These are phyloP conservation scores for Drosophila infuscata DNA, from an alignment of 2,888 invertebrate genomes.

Conservation along the genomic window DNA sequence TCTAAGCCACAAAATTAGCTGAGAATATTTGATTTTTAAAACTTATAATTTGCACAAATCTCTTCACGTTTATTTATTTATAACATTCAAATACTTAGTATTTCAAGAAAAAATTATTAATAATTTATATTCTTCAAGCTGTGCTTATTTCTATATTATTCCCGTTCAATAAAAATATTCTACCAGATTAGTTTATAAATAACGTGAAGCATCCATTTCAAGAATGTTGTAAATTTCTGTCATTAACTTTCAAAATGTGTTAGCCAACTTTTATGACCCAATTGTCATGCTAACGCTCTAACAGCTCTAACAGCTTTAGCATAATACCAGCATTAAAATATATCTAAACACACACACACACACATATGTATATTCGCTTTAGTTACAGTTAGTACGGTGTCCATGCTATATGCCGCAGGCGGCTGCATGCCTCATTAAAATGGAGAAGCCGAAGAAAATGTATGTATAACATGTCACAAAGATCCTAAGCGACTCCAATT, in stretches of 20 bases:
- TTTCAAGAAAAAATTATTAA: neutral
- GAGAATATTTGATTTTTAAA: neutral
- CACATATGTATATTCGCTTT: slow-evolving; percentile 12
- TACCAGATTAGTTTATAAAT: neutral
- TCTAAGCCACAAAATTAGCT: neutral
- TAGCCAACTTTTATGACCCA: neutral
- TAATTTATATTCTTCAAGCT: neutral
- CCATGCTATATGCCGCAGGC: slow-evolving; percentile 14
- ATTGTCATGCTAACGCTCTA: slow-evolving; percentile 17
- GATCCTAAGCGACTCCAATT: slow-evolving; percentile 42
- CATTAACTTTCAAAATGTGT: neutral
- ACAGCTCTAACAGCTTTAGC: slow-evolving; percentile 21
- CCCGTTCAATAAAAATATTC: neutral
- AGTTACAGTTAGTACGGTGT: slow-evolving; percentile 45
- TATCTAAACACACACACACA: slow-evolving; percentile 1
- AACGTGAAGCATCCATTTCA: neutral
- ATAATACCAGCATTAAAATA: slow-evolving; percentile 18
- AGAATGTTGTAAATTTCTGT: neutral
- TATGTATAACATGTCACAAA: slow-evolving; percentile 30
- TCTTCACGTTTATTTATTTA: too few species aligned
- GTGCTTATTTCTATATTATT: neutral
- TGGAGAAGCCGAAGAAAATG: slow-evolving; percentile 7
- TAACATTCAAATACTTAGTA: too few species aligned
- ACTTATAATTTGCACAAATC: neutral
- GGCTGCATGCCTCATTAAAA: slow-evolving; percentile 51